Percentiles rank a stretch among this genome's conserved stretches.
Evolutionary conservation across 2,888 invertebrate species (phyloP).

Genomic region (Eristalinus sepulchralis): DNA sequence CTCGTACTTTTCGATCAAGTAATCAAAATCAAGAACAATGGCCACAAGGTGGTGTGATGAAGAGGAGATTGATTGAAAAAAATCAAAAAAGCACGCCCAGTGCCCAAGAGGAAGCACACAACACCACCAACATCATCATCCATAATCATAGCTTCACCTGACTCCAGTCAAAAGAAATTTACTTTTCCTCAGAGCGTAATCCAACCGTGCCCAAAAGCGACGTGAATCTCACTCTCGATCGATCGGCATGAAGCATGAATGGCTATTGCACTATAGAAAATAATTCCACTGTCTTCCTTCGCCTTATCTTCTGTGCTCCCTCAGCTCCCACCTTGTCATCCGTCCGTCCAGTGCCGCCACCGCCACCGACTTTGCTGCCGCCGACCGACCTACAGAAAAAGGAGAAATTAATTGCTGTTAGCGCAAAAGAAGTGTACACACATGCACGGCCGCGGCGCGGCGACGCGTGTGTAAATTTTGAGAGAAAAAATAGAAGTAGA

Average conservation of each 20-base stretch:
- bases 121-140: slow-evolving; percentile 37
- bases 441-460: background rate
- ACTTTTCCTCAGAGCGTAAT: slow-evolving; percentile 63
- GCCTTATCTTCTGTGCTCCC: slow-evolving; percentile 1
- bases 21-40: slow-evolving; percentile 50
- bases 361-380: slow-evolving; percentile 5
- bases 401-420: slow-evolving; percentile 68
- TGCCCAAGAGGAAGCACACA: slow-evolving; percentile 2
- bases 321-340: slow-evolving; percentile 8
- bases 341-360: slow-evolving; percentile 22
- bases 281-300: slow-evolving; percentile 27
- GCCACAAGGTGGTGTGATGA: slow-evolving; percentile 28
- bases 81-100: slow-evolving; percentile 13
- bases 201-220: slow-evolving; percentile 67
- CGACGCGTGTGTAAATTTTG: slow-evolving; percentile 15
- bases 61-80: slow-evolving; percentile 16
- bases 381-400: slow-evolving; percentile 64
- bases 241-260: slow-evolving; percentile 61
- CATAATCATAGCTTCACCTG: slow-evolving; percentile 47
- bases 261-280: slow-evolving; percentile 61
- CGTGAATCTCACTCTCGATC: slow-evolving; percentile 68
- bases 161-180: slow-evolving; percentile 49
- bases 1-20: slow-evolving; percentile 44
- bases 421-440: slow-evolving; percentile 32
- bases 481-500: slow-evolving; percentile 43